Conservation (phyloP, 2,888 invertebrate genomes). For the Acronicta alni region DNA sequence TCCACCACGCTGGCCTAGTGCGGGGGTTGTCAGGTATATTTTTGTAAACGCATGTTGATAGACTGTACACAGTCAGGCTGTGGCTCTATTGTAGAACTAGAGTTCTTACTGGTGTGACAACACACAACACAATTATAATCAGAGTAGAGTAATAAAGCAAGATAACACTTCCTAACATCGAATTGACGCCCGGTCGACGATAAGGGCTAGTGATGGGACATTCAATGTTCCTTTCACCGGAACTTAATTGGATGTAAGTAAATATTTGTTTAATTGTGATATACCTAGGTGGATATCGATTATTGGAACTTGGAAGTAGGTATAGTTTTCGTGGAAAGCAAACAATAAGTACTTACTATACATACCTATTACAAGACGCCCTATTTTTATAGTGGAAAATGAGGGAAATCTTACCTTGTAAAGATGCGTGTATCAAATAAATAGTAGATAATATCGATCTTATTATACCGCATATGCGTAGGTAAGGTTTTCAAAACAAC, state of each 20-base stretch:
- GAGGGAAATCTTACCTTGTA: no score
- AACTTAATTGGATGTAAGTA: slow-evolving; percentile 11
- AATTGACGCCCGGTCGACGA: slow-evolving; percentile 60
- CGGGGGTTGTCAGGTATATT: no score
- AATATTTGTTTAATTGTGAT: not conserved
- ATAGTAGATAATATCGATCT: no score
- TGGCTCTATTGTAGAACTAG: slow-evolving; percentile 16
- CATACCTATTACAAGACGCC: no score
- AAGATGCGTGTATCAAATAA: no score
- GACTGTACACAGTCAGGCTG: slow-evolving; percentile 10
- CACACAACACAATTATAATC: slow-evolving; percentile 53
- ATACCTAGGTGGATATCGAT: no score
- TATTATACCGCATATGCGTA: no score
- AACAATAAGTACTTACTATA: no score
- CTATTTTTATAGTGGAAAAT: no score
- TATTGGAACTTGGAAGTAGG: not conserved
- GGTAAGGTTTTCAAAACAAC: not conserved
- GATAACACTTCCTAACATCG: slow-evolving; percentile 68
- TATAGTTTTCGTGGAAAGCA: not conserved
- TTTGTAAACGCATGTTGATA: not conserved
- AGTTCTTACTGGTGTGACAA: slow-evolving; percentile 17
- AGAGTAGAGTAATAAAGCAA: slow-evolving; percentile 67
- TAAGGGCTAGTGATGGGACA: slow-evolving; percentile 59
- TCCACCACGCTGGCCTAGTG: no score
- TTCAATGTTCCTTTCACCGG: slow-evolving; percentile 45